These are phyloP conservation scores for Phrynosoma blainvillii DNA, from an alignment of 2,113 vertebrate genomes.

Conservation along the genomic window DNA sequence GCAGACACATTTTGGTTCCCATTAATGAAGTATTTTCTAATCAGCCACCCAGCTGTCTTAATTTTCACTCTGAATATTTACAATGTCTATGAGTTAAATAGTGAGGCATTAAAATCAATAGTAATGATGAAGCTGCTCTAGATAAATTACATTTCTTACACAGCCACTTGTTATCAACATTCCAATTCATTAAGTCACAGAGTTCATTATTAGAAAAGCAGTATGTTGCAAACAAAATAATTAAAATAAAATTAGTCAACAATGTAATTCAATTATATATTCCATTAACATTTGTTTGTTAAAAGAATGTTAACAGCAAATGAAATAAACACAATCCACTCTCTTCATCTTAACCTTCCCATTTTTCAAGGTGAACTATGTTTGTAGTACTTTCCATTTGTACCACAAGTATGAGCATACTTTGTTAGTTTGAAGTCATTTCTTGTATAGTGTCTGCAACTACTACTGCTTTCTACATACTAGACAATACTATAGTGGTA, in stretches of 20 bases:
- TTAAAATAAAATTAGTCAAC: conserved; percentile 62
- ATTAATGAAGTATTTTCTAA: conserved; percentile 59
- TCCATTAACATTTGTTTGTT: conserved; percentile 39
- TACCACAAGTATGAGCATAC: not conserved
- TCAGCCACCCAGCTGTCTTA: conserved; percentile 32
- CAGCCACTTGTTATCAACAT: conserved; percentile 32
- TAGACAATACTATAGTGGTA: not conserved
- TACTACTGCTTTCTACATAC: not conserved
- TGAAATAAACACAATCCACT: conserved; percentile 46
- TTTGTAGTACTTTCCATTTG: not conserved
- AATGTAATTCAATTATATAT: conserved; percentile 57
- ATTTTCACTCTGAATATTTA: conserved; percentile 65
- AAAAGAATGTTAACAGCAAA: conserved; percentile 59
- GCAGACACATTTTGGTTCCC: conserved; percentile 48
- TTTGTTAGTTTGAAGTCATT: not conserved
- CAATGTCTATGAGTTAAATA: conserved; percentile 61
- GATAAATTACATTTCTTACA: conserved; percentile 56
- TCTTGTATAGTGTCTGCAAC: not conserved
- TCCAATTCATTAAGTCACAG: conserved; percentile 57
- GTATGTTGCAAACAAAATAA: conserved; percentile 60
- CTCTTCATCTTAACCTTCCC: conserved; percentile 50
- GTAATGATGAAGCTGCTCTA: conserved; percentile 54
- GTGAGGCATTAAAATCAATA: conserved; percentile 58
- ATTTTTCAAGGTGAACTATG: conserved; percentile 66
- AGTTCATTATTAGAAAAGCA: conserved; percentile 52